Evolutionary conservation across 2,888 invertebrate genomes (phyloP), one percentile per base, ranked within the genome.

Genomic region (Lucinisca nassula): DNA sequence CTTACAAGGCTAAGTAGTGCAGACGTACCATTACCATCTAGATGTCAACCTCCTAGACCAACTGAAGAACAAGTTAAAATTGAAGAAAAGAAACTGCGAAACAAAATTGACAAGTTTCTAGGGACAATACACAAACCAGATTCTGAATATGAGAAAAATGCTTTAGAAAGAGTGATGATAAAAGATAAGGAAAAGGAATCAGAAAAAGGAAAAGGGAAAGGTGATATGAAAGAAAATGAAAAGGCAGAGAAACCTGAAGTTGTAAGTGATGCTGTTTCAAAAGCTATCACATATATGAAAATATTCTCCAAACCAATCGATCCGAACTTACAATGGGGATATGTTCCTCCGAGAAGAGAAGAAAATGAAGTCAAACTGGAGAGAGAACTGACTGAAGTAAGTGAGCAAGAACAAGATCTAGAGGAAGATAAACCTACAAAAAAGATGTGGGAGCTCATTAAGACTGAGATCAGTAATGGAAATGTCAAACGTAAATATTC

Each of bases 371-470:
- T 77, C 51, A 80, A 49, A 51, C 84, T 61, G 12, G 79, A 82
- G 76, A 82, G 77, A 61, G 83, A 72, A 40, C 79, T 70, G n/a
- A 58, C 55, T n/a, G 82, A 78, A 27, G 70, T 70, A 10, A 72
- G 45, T 45, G 80, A 55, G 49, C 76, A 75, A 6, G 78, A 35
- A 30, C 24, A n/a, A 14, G 76, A 83, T 14, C 74, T 55, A 12
- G 78, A 74, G n/a, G 88, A 87, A 79, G 75, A 37, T 21, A 80
- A 83, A 32, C 76, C 40, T 67, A 79, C 84, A 32, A 83, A 80
- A 87, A 91, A 90, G 72, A 89, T 90, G 85, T 95, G 94, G 94
- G 90, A 93, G 82, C 89, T 90, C 32, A 95, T 95, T 32, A 89
- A 90, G 27, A 92, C 92, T 2, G 91, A 91, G n/a, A 79, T 89